Percentiles rank a stretch among this genome's conserved stretches.
These are phyloP conservation scores for Tolmerus cingulatus DNA, from an alignment of 2,888 invertebrate species.

Conservation along the genomic window DNA sequence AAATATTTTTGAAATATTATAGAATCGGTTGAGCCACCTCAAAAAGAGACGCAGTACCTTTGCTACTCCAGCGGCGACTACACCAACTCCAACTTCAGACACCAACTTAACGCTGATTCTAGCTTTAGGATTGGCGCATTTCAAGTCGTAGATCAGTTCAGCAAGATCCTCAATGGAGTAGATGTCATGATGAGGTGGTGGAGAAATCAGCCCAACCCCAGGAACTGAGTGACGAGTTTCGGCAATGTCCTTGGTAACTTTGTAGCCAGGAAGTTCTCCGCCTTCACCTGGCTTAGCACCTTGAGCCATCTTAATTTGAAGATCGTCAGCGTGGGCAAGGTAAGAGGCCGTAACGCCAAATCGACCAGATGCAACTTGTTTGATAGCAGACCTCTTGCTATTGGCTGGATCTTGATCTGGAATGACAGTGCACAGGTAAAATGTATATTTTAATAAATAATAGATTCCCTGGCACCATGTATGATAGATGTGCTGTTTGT, in stretches of 20 bases:
- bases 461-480: constrained; percentile 13
- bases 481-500: constrained; percentile 30
- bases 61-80: constrained; percentile 98
- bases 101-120: constrained; percentile 97
- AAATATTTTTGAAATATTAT: background rate
- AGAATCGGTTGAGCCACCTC: background rate
- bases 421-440: constrained; percentile 30
- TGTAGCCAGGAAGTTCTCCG: constrained; percentile 91
- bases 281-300: constrained; percentile 99
- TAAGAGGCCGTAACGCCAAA: constrained; percentile 99
- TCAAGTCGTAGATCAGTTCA: constrained; percentile 96
- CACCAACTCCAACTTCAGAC: constrained; percentile 98
- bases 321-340: constrained; percentile 95
- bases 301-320: constrained; percentile 99
- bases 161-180: constrained; percentile 99
- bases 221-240: constrained; percentile 94
- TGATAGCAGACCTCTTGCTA: constrained; percentile 93
- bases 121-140: constrained; percentile 95
- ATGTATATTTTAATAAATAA: constrained; percentile 1
- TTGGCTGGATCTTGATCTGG: constrained; percentile 76
- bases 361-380: constrained; percentile 98
- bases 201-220: constrained; percentile 97
- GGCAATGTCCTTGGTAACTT: constrained; percentile 95
- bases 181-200: constrained; percentile 99
- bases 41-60: constrained; percentile 69